These are phyloP conservation scores for Onychorhynchus coronatus DNA, from an alignment of 2,113 vertebrate species.

Conservation along the genomic window DNA sequence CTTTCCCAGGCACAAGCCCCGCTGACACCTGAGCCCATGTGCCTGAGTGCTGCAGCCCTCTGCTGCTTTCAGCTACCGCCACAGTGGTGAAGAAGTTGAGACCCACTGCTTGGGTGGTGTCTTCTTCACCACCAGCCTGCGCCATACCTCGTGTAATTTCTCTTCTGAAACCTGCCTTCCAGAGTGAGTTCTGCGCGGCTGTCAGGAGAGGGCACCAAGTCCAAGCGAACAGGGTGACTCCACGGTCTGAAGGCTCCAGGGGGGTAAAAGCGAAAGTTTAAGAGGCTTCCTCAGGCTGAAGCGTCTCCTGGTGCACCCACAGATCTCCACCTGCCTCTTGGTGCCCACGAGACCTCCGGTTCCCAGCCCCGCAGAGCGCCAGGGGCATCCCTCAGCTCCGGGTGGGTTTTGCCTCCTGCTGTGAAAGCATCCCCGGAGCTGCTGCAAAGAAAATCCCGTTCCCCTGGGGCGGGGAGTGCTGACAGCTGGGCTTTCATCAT, in stretches of 20 bases:
- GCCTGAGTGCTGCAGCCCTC: neutral
- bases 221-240: neutral
- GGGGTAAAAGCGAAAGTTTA: neutral
- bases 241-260: neutral
- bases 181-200: neutral
- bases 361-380: neutral
- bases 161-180: neutral
- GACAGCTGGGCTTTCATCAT: neutral
- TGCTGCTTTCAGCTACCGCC: neutral
- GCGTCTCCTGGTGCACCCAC: neutral
- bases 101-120: fast-evolving
- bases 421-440: neutral
- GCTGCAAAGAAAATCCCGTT: neutral
- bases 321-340: neutral
- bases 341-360: neutral
- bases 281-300: neutral
- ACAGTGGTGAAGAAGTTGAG: fast-evolving
- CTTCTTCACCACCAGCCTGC: neutral
- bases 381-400: neutral
- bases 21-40: fast-evolving
- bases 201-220: constrained; percentile 43
- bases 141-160: fast-evolving
- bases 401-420: neutral
- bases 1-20: neutral
- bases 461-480: neutral